phyloP scores from a whole-genome alignment of 2,888 invertebrate genomes.

The Bruchidius siliquastri region DNA sequence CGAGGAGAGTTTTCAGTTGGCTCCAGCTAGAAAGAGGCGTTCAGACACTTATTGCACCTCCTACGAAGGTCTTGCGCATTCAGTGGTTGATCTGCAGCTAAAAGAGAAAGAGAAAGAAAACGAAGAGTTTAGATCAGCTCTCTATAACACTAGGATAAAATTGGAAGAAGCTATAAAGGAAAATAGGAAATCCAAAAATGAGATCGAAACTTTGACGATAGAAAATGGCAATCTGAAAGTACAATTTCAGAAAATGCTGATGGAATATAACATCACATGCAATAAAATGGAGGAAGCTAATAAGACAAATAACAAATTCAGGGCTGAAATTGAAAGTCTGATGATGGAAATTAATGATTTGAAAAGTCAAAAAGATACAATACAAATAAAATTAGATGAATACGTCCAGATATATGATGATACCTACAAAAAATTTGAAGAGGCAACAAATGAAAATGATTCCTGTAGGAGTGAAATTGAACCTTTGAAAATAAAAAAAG shows the following conservation, averaged over 20 bases:
- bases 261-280: not conserved
- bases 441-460: not conserved
- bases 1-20: constrained; percentile 21
- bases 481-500: not conserved
- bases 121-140: constrained; percentile 24
- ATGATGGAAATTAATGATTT: not conserved
- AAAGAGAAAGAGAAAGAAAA: constrained; percentile 40
- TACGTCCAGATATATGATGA: not conserved
- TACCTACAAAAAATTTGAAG: not conserved
- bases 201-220: not conserved
- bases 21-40: not conserved
- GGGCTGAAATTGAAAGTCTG: not conserved
- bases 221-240: not conserved
- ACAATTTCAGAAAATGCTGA: not conserved
- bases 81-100: constrained; percentile 46
- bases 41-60: not conserved
- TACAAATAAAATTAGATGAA: not conserved
- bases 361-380: not conserved
- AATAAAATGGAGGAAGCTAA: not conserved
- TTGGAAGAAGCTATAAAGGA: not conserved
- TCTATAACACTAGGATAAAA: constrained; percentile 3
- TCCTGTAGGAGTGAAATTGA: not conserved
- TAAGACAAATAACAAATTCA: not conserved
- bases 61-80: constrained; percentile 40
- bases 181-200: not conserved